These are phyloP conservation scores for Bucorvus abyssinicus DNA, from an alignment of 2,797 vertebrate species.

Conservation along the genomic window DNA sequence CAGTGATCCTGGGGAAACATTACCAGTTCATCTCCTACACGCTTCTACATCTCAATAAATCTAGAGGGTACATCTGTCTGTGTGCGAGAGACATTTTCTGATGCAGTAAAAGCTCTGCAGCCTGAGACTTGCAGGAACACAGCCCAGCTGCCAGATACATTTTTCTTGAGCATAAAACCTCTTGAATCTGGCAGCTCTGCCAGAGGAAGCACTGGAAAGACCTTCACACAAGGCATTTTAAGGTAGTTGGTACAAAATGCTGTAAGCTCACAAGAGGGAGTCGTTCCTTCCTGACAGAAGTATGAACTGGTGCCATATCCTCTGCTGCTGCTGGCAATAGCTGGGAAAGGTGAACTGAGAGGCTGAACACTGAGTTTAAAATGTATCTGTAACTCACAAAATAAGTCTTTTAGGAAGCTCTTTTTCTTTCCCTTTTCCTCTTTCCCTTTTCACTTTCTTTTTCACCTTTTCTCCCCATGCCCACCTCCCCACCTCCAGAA, in stretches of 20 bases:
- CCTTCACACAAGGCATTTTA: fast-evolving
- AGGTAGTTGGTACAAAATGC: neutral
- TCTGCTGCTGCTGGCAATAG: neutral
- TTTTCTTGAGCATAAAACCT: neutral
- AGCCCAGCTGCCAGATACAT: neutral
- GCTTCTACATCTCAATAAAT: fast-evolving
- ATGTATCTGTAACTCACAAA: neutral
- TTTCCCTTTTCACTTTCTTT: neutral
- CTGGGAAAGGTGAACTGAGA: neutral
- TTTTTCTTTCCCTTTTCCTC: neutral
- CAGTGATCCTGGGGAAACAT: fast-evolving
- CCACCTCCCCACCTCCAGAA: neutral
- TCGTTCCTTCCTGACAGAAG: neutral
- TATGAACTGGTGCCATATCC: neutral
- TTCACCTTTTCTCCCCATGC: neutral
- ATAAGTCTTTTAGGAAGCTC: neutral
- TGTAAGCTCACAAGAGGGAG: neutral
- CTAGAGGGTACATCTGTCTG: fast-evolving
- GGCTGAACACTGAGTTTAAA: neutral
- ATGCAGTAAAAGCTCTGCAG: neutral
- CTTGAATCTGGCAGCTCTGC: neutral
- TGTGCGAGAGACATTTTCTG: neutral
- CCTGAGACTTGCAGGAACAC: neutral
- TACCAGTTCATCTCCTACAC: neutral
- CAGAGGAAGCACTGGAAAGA: neutral